Percentiles rank a stretch among this genome's conserved stretches.
phyloP scores from a whole-genome alignment of 2,888 invertebrate genomes.

The Seira musarum region DNA sequence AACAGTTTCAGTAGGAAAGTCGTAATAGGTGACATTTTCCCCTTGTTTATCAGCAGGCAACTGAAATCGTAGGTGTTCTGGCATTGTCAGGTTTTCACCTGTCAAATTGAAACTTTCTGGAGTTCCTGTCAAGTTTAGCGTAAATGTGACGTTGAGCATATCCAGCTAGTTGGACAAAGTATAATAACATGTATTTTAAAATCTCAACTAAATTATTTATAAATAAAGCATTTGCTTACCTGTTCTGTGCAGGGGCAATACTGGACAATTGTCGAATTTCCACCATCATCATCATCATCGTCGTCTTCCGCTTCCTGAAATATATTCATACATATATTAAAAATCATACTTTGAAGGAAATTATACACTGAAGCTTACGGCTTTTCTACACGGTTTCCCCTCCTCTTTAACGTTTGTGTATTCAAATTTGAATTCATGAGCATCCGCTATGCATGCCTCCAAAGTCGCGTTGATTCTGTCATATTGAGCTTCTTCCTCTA shows the following conservation, averaged over 20 bases:
- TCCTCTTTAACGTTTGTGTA: neutral
- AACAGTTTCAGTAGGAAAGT: constrained; percentile 55
- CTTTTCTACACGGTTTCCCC: constrained; percentile 14
- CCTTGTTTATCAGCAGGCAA: neutral
- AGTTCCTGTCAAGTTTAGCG: constrained; percentile 10
- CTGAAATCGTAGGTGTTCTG: constrained; percentile 3
- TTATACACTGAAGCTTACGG: too few relatives aligned
- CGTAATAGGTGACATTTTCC: constrained; percentile 24
- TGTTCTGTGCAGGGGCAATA: constrained; percentile 28
- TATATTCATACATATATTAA: constrained; percentile 3
- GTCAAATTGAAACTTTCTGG: neutral
- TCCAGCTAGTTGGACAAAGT: too few relatives aligned
- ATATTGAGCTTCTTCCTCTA: constrained; percentile 48
- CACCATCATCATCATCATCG: too few relatives aligned
- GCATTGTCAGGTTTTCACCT: constrained; percentile 17
- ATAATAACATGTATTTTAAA: neutral
- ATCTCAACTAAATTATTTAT: neutral
- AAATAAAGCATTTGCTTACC: constrained; percentile 12
- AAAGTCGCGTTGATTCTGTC: constrained; percentile 36
- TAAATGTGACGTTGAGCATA: constrained; percentile 21
- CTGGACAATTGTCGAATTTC: neutral
- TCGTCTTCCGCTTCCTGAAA: neutral
- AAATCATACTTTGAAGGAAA: neutral
- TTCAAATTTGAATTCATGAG: constrained; percentile 14
- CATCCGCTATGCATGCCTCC: constrained; percentile 44